These are phyloP conservation scores for Drosophila hamatofila DNA, from an alignment of 2,888 invertebrate genomes.

Conservation along the genomic window DNA sequence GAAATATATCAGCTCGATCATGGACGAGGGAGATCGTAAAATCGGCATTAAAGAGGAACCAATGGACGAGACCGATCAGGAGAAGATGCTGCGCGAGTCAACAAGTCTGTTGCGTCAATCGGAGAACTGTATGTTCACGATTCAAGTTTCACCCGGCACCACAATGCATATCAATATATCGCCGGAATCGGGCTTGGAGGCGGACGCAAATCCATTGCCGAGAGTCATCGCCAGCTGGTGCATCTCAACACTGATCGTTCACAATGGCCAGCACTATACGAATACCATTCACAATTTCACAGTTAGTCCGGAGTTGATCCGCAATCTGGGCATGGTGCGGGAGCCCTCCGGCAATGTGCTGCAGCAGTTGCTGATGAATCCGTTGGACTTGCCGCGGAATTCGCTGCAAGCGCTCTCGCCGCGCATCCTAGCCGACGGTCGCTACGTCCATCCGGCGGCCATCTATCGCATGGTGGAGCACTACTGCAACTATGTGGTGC, in stretches of 20 bases:
- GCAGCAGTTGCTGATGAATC: constrained; percentile 3
- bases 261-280: constrained; percentile 26
- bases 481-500: constrained; percentile 6
- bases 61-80: background rate
- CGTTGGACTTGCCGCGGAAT: background rate
- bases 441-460: background rate
- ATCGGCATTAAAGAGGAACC: background rate
- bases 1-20: background rate
- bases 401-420: background rate
- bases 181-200: background rate
- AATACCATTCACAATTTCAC: constrained; percentile 21
- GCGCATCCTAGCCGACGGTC: background rate
- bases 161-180: constrained; percentile 21
- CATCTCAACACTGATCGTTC: constrained; percentile 29
- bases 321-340: background rate
- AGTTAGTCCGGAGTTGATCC: background rate
- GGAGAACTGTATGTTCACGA: constrained; percentile 1
- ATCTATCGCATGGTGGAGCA: background rate
- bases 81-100: constrained; percentile 3
- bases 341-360: background rate
- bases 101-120: background rate
- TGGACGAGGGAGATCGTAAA: constrained; percentile 14
- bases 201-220: background rate
- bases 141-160: constrained; percentile 13
- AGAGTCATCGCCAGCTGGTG: constrained; percentile 5